Base-by-base conservation (phyloP, 2,888 invertebrate genomes). In the Kuschelorhynchus macadamiae region DNA sequence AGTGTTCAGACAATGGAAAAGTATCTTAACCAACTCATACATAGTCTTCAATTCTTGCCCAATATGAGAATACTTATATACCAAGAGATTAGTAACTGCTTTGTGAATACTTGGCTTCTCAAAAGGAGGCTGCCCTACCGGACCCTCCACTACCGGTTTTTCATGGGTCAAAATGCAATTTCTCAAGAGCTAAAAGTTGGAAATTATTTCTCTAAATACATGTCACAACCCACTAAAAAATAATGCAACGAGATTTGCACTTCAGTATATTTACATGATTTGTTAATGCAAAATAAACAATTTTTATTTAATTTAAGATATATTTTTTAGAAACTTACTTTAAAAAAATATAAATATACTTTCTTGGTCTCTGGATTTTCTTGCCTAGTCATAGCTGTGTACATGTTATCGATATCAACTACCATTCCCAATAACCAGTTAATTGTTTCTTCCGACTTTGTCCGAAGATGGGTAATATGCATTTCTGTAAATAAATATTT, bases 321-420 rank as follows among this genome's bases (percentile, higher is more conserved):
- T 18, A n/a, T 44, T 16, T 20, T 52, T 21, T n/a, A n/a, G n/a
- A 25, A 5, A 62, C 79, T 81, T 79, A 92, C 92, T 85, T 92
- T 93, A 79, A 96, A 97, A 55, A 97, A 85, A 84, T 95, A 96
- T 77, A 92, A 92, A 81, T 97, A 97, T 3, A 97, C 93, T 78
- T 94, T 91, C 80, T 95, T 96, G 0, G 96, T 96, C 79, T 97
- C 97, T 49, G 91, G 89, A 81, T 97, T 96, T 75, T 95, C 93
- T 77, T 97, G 97, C 53, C 93, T 87, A 77, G 94, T 94, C 88
- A 97, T 94, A 39, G 95, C 93, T 87, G 94, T 92, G 80, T 94
- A 96, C 67, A 98, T 90, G 80, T 96, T 97, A 80, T 98, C 97
- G 41, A 97, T 94, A 82, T 98, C 97, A 9, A 97, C 94, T 11